These are phyloP conservation scores for Cheirogaleus medius DNA, from an alignment of 2,113 vertebrate genomes.

Conservation along the genomic window DNA sequence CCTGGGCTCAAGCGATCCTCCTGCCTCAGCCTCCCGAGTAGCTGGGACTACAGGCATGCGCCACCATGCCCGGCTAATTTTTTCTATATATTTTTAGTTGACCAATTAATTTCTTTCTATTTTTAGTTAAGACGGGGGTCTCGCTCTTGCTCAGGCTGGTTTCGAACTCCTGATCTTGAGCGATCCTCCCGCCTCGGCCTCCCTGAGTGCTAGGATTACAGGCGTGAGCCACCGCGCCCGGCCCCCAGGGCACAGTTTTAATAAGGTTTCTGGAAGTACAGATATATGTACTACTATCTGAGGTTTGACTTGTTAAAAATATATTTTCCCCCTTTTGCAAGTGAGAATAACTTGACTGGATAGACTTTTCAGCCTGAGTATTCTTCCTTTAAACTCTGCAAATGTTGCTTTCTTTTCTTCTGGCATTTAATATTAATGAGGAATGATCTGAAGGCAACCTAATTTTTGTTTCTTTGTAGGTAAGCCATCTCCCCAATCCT, in stretches of 20 bases:
- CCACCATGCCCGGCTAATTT: too few species aligned
- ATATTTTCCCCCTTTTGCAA: not conserved
- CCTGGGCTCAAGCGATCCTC: too few species aligned
- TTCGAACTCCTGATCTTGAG: too few species aligned
- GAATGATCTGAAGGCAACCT: not conserved
- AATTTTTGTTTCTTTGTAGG: constrained; percentile 26
- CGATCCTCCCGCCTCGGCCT: too few species aligned
- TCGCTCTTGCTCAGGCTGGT: too few species aligned
- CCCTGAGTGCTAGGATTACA: too few species aligned
- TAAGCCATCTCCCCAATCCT: not conserved
- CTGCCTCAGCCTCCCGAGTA: too few species aligned
- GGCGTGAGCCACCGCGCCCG: too few species aligned
- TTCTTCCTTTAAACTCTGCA: not conserved
- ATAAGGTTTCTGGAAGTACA: not conserved
- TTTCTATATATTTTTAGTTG: too few species aligned
- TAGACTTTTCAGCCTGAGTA: not conserved
- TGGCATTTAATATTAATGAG: not conserved
- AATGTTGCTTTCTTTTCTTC: not conserved
- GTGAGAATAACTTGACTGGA: constrained; percentile 8
- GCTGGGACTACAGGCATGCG: too few species aligned
- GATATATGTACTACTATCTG: not conserved
- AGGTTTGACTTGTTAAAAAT: not conserved
- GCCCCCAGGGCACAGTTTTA: constrained; percentile 8
- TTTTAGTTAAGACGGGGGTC: too few species aligned
- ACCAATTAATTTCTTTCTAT: too few species aligned